Evolutionary conservation across 1,140 invertebrate genomes (phyloP).

Genomic region (Portunus trituberculatus): DNA sequence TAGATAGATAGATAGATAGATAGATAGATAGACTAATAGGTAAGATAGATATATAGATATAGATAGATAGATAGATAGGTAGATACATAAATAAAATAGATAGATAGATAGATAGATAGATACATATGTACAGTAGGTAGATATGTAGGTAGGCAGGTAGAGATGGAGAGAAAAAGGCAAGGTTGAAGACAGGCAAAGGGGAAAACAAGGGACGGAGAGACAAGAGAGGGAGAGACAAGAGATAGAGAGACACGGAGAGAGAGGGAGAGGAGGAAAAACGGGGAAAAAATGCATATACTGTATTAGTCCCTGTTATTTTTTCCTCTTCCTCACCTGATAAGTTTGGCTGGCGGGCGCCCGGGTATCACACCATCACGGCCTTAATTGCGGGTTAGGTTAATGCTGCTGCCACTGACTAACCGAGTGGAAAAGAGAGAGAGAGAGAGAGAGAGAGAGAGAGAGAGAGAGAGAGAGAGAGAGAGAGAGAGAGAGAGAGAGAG

Average conservation of each 20-base stretch:
- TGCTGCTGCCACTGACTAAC: not conserved
- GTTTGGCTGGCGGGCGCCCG: no score
- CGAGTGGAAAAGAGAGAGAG: slow-evolving; percentile 36
- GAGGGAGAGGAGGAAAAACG: not conserved
- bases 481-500: slow-evolving; percentile 62
- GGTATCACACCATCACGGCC: not conserved
- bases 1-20: not conserved
- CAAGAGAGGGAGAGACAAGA: not conserved
- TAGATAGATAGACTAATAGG: no score
- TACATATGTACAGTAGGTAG: not conserved
- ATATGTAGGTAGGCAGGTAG: not conserved
- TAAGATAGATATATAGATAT: no score
- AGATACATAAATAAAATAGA: no score
- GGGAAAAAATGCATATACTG: not conserved
- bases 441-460: slow-evolving; percentile 63
- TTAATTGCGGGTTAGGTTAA: not conserved
- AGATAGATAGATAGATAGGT: no score
- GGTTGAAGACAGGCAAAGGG: not conserved
- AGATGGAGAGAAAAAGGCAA: not conserved
- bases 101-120: no score
- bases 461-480: slow-evolving; percentile 66
- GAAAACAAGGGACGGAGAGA: not conserved
- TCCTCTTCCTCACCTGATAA: no score
- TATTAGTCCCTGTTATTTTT: not conserved
- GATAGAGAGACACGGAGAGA: not conserved